Conservation (phyloP, 2,888 invertebrate genomes). For the Aleiodes testaceus region DNA sequence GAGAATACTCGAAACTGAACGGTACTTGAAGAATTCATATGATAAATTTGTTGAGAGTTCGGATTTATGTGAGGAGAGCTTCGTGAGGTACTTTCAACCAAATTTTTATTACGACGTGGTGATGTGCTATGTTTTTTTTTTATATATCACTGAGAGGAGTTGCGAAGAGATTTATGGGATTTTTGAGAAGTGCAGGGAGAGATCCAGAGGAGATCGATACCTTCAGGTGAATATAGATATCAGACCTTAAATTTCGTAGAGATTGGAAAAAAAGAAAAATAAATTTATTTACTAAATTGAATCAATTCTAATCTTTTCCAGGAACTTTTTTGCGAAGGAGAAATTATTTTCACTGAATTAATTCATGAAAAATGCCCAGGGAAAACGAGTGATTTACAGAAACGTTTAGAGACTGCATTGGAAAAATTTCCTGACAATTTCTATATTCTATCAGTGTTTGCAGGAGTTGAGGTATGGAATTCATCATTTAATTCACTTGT, state of each 20-base stretch:
- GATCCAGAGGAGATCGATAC: conserved; percentile 54
- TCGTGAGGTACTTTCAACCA: conserved; percentile 73
- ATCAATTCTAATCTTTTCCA: conserved; percentile 62
- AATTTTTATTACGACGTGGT: conserved; percentile 75
- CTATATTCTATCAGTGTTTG: conserved; percentile 74
- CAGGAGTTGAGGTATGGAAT: conserved; percentile 73
- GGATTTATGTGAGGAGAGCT: conserved; percentile 48
- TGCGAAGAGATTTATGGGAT: conserved; percentile 55
- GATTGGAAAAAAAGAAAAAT: conserved; percentile 1
- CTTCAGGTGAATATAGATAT: conserved; percentile 57
- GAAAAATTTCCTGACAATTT: conserved; percentile 77
- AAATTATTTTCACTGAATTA: conserved; percentile 65
- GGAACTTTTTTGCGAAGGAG: conserved; percentile 73
- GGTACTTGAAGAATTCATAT: conserved; percentile 57
- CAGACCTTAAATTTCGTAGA: not conserved
- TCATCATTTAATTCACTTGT: not conserved
- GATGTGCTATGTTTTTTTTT: conserved; percentile 75
- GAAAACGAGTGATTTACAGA: conserved; percentile 47
- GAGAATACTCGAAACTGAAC: conserved; percentile 53
- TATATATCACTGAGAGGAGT: conserved; percentile 67
- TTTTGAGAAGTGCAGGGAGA: conserved; percentile 60
- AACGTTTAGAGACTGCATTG: conserved; percentile 57
- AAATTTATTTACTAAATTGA: conserved; percentile 30
- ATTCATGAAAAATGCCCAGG: conserved; percentile 51
- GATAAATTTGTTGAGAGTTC: conserved; percentile 54